Evolutionary conservation across 2,113 vertebrate genomes (phyloP).

Genomic region (Athene cunicularia): DNA sequence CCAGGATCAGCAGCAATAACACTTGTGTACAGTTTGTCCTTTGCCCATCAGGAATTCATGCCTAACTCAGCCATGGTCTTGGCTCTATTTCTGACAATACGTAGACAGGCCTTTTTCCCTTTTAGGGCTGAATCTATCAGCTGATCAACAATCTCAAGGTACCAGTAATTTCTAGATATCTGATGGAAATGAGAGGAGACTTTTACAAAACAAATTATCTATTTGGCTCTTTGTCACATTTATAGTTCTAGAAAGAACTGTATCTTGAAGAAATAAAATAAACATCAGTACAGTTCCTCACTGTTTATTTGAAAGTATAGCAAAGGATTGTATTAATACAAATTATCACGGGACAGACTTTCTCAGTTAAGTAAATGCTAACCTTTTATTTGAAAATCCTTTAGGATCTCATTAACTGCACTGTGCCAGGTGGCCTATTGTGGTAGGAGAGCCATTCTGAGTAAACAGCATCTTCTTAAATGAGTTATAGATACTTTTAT

Average conservation of each 20-base stretch:
- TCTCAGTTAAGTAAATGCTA: constrained; percentile 26
- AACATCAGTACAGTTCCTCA: neutral
- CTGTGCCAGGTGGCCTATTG: neutral
- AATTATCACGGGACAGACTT: neutral
- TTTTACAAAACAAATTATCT: neutral
- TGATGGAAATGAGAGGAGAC: neutral
- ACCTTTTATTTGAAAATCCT: constrained; percentile 57
- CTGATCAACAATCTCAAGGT: neutral
- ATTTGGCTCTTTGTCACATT: neutral
- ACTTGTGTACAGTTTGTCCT: neutral
- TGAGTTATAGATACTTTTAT: neutral
- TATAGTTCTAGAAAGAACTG: neutral
- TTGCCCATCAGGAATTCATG: neutral
- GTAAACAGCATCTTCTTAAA: constrained; percentile 29
- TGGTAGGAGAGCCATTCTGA: neutral
- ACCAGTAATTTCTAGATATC: neutral
- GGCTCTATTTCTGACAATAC: neutral
- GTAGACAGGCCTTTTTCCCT: neutral
- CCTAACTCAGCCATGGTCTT: neutral
- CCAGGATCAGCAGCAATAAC: neutral
- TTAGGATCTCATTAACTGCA: constrained; percentile 42
- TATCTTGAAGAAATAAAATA: neutral
- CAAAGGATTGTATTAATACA: neutral
- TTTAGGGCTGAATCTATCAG: neutral
- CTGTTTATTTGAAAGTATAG: neutral